A percentile compares a stretch with the other conserved stretches of the same genome.
Evolutionary conservation across 2,797 vertebrate genomes (phyloP).

Genomic region (Coregonus sp.): DNA sequence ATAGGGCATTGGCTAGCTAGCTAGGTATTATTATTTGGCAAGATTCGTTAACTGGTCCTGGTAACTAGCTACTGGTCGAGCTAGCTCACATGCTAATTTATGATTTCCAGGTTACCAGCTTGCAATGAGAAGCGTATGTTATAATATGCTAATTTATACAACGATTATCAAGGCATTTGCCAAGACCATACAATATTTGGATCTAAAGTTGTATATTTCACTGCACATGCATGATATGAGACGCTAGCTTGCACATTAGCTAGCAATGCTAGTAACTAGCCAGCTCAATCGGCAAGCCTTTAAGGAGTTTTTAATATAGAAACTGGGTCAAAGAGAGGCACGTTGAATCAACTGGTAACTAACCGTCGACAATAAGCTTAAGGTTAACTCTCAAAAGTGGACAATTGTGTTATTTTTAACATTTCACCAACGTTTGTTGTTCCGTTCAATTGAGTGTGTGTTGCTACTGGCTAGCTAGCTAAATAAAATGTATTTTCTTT

Average conservation of each 20-base stretch:
- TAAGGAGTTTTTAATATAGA: neutral
- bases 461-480: neutral
- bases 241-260: neutral
- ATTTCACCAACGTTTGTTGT: neutral
- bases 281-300: neutral
- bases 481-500: neutral
- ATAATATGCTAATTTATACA: neutral
- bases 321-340: neutral
- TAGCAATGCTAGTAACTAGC: neutral
- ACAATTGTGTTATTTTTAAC: neutral
- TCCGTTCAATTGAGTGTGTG: neutral
- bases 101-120: neutral
- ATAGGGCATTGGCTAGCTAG: neutral
- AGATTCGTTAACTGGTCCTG: neutral
- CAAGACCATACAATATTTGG: neutral
- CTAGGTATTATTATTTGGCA: neutral
- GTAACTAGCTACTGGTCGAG: neutral
- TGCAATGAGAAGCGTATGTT: neutral
- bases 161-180: neutral
- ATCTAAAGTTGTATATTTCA: neutral
- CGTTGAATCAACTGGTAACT: neutral
- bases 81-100: neutral
- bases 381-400: neutral
- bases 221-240: neutral
- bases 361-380: neutral